A percentile compares a stretch with the other conserved stretches of the same genome.
phyloP scores from a whole-genome alignment of 2,797 vertebrate species.

The Crocidura indochinensis region DNA sequence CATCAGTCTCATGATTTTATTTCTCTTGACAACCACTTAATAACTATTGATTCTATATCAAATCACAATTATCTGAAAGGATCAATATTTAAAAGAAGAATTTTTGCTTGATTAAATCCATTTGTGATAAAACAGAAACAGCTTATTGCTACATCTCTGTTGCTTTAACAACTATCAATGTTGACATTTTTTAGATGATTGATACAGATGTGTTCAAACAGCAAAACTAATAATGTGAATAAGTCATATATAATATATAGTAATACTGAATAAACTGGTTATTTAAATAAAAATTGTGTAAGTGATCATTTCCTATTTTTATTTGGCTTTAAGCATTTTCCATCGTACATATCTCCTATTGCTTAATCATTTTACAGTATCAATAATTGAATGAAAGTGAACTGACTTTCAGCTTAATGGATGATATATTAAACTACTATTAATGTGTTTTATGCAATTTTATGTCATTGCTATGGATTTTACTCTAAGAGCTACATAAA shows the following conservation, averaged over 20 bases:
- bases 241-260: neutral
- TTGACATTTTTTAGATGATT: neutral
- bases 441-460: neutral
- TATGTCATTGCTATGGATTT: slow-evolving; percentile 42
- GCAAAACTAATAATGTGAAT: neutral
- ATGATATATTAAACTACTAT: slow-evolving; percentile 16
- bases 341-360: neutral
- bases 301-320: slow-evolving; percentile 30
- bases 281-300: slow-evolving; percentile 26
- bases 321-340: slow-evolving; percentile 23
- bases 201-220: slow-evolving; percentile 5
- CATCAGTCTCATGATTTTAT: slow-evolving; percentile 20
- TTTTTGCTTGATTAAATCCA: slow-evolving; percentile 7
- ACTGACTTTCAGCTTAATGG: slow-evolving; percentile 29
- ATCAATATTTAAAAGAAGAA: neutral
- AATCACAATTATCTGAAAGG: neutral
- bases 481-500: slow-evolving; percentile 27
- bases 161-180: neutral
- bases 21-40: slow-evolving; percentile 20
- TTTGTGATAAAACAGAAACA: neutral
- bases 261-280: neutral
- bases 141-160: neutral
- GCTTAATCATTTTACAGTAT: slow-evolving; percentile 50
- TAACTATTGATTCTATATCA: neutral
- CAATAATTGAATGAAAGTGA: slow-evolving; percentile 7